phyloP scores from a whole-genome alignment of 1,140 invertebrate genomes.

The Gonatopus flavifemur region DNA sequence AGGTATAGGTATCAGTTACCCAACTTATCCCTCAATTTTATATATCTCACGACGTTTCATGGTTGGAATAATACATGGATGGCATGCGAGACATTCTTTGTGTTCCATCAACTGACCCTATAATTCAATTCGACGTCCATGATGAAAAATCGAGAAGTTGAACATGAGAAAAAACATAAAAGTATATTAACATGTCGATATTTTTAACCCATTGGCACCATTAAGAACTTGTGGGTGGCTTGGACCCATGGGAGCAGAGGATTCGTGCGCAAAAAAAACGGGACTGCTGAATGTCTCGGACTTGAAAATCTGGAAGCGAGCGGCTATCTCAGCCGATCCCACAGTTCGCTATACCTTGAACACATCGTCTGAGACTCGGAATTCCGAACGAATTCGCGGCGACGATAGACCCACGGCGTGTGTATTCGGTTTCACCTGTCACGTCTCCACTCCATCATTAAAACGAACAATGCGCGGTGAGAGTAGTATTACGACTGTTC shows the following conservation, averaged over 20 bases:
- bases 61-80: no score
- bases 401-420: slow-evolving; percentile 22
- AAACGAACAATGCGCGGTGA: slow-evolving; percentile 39
- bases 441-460: slow-evolving; percentile 54
- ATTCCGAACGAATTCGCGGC: slow-evolving; percentile 24
- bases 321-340: slow-evolving; percentile 31
- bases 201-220: no score
- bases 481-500: no score
- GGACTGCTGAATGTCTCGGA: slow-evolving; percentile 34
- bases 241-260: slow-evolving; percentile 23
- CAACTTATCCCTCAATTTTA: no score
- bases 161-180: no score
- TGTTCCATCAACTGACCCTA: no score
- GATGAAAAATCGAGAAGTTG: no score
- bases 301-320: slow-evolving; percentile 44
- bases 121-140: no score
- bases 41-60: no score
- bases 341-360: slow-evolving; percentile 29
- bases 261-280: slow-evolving; percentile 20
- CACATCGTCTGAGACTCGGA: slow-evolving; percentile 11
- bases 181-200: no score
- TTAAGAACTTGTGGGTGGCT: slow-evolving; percentile 34
- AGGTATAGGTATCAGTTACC: no score
- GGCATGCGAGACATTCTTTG: no score
- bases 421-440: slow-evolving; percentile 54